A percentile compares a stretch with the other conserved stretches of the same genome.
phyloP scores from a whole-genome alignment of 2,888 invertebrate genomes.

The Scaptomyza cyrtandrae region DNA sequence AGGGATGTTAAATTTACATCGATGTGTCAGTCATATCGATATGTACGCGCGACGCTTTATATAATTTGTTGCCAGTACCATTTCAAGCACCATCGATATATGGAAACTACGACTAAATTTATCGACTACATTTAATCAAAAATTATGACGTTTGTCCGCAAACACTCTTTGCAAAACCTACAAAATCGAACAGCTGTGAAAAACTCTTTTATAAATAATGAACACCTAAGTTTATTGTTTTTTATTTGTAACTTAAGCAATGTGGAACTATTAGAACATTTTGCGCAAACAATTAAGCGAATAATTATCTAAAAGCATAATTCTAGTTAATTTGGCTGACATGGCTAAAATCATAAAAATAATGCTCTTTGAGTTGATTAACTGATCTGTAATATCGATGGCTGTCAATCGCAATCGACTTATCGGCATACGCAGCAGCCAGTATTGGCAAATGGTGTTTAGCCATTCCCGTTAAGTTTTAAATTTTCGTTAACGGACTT shows the following conservation, averaged over 20 bases:
- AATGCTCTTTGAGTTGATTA: no score
- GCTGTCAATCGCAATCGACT: background rate
- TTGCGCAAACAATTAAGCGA: no score
- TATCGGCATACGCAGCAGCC: background rate
- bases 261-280: no score
- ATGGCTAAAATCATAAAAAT: no score
- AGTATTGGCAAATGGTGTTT: slow-evolving; percentile 12
- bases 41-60: slow-evolving; percentile 9
- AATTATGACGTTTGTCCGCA: background rate
- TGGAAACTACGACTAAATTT: background rate
- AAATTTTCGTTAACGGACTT: slow-evolving; percentile 10
- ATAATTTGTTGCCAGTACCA: background rate
- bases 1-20: slow-evolving; percentile 42
- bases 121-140: slow-evolving; percentile 2
- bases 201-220: no score
- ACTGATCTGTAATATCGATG: slow-evolving; percentile 13
- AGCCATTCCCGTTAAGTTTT: background rate
- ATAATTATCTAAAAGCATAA: no score
- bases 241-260: no score
- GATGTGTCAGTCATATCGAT: slow-evolving; percentile 40
- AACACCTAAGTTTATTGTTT: no score
- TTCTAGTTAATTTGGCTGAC: no score
- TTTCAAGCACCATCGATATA: slow-evolving; percentile 21
- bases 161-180: no score
- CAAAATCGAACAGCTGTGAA: no score